These are phyloP conservation scores for Laupala kohalensis DNA, from an alignment of 1,140 invertebrate species.

Conservation along the genomic window DNA sequence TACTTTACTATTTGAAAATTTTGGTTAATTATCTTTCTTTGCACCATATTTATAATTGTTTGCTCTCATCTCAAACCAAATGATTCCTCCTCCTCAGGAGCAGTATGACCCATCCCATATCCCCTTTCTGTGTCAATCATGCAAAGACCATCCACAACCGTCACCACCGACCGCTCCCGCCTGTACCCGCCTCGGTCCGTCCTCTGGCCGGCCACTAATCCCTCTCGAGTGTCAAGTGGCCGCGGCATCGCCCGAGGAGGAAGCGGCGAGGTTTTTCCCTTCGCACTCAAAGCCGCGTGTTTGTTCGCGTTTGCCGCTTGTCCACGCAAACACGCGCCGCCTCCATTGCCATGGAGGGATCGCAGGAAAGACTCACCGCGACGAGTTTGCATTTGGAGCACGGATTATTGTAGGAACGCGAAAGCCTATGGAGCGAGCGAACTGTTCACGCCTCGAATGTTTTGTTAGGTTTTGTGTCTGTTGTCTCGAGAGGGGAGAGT, in stretches of 20 bases:
- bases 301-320: neutral
- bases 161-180: too few relatives aligned
- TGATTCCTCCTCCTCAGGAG: too few relatives aligned
- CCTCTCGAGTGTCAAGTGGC: neutral
- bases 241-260: neutral
- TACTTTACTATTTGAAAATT: too few relatives aligned
- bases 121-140: too few relatives aligned
- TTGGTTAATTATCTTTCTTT: too few relatives aligned
- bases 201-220: neutral
- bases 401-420: neutral
- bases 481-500: neutral
- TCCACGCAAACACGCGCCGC: neutral
- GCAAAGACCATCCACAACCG: neutral
- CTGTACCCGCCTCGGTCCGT: too few relatives aligned
- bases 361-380: too few relatives aligned
- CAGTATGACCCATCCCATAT: neutral
- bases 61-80: too few relatives aligned
- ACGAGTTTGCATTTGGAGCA: neutral
- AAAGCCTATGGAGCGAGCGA: neutral
- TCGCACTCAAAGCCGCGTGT: neutral
- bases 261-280: too few relatives aligned
- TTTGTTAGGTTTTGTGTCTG: neutral
- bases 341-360: neutral
- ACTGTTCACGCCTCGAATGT: neutral
- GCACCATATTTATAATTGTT: too few relatives aligned